Conservation (phyloP, 2,888 invertebrate species). For the Endomychus coccineus region DNA sequence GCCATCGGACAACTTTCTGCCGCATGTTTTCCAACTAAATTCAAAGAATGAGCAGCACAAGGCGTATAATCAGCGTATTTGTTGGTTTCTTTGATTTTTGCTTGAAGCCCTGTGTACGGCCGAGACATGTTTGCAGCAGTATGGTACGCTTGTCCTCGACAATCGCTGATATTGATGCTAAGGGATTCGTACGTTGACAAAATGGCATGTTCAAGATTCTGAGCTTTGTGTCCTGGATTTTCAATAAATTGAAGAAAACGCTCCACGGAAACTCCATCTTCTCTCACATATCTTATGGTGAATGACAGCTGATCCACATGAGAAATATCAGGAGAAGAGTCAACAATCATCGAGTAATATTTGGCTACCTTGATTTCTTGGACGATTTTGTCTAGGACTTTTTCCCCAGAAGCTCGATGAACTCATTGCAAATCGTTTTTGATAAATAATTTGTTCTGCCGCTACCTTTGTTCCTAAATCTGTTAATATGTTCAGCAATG, state of each 20-base stretch:
- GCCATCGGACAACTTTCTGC: too few species aligned
- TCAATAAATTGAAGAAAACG: slow-evolving; percentile 3
- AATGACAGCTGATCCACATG: not conserved
- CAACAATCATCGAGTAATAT: too few species aligned
- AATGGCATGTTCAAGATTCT: not conserved
- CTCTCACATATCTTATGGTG: too few species aligned
- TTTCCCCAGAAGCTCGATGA: not conserved
- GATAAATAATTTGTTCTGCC: slow-evolving; percentile 3
- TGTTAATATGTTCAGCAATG: slow-evolving; percentile 24
- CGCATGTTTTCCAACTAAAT: too few species aligned
- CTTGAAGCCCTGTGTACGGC: too few species aligned
- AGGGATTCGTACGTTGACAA: slow-evolving; percentile 1
- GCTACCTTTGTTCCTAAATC: not conserved
- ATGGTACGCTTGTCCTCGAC: slow-evolving; percentile 3
- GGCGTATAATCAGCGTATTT: too few species aligned
- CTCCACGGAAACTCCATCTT: not conserved
- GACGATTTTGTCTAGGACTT: too few species aligned
- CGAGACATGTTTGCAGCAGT: slow-evolving; percentile 1
- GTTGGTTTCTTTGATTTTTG: too few species aligned
- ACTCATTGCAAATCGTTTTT: not conserved
- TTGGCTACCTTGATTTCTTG: too few species aligned
- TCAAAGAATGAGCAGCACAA: too few species aligned
- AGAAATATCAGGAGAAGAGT: too few species aligned
- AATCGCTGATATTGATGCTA: not conserved
- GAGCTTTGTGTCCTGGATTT: slow-evolving; percentile 1